phyloP scores from a whole-genome alignment of 2,888 invertebrate genomes.

The Pristionchus exspectatus region DNA sequence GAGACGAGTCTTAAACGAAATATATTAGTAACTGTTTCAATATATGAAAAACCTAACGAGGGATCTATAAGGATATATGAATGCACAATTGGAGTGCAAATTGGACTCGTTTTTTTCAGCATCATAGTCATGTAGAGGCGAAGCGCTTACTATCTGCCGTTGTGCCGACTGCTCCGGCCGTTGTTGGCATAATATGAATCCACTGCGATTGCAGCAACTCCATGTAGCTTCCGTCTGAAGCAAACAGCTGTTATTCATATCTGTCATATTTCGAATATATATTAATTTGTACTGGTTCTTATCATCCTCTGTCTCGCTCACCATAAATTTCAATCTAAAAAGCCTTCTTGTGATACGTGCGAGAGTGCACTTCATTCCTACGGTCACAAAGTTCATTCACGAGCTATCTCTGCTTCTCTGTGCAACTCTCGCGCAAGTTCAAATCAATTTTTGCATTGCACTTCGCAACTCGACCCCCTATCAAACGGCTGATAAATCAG shows the following conservation, averaged over 20 bases:
- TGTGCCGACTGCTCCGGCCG: not conserved
- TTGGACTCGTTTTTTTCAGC: not conserved
- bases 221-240: constrained; percentile 52
- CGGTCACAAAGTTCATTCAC: no score
- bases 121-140: not conserved
- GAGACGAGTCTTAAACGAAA: not conserved
- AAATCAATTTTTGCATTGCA: not conserved
- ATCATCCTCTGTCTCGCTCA: no score
- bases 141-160: not conserved
- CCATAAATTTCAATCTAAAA: no score
- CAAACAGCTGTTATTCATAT: no score
- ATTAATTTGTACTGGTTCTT: no score
- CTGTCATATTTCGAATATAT: no score
- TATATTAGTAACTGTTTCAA: no score
- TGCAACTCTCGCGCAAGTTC: not conserved
- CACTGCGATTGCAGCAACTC: constrained; percentile 49
- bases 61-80: not conserved
- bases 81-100: not conserved
- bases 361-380: no score
- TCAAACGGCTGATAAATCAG: not conserved
- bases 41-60: not conserved
- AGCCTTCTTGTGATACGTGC: no score
- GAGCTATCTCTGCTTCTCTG: not conserved
- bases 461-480: not conserved
- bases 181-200: constrained; percentile 36